Percentiles rank a stretch among this genome's conserved stretches.
phyloP scores from a whole-genome alignment of 2,113 vertebrate species.

The Siniperca chuatsi region DNA sequence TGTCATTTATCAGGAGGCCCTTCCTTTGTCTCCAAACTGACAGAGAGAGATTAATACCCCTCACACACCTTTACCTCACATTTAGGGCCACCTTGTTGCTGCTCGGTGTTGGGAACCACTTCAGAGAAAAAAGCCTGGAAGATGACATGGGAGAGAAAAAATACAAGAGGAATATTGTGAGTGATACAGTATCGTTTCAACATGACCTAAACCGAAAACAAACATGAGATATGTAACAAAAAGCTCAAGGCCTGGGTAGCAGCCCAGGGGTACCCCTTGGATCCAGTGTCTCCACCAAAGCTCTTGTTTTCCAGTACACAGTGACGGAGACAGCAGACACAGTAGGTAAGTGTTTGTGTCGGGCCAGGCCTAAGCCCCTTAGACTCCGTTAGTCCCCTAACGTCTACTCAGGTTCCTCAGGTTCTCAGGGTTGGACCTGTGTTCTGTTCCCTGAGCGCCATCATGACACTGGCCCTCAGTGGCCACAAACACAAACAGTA shows the following conservation, averaged over 20 bases:
- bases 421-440: constrained; percentile 74
- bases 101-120: constrained; percentile 63
- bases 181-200: constrained; percentile 60
- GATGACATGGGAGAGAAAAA: constrained; percentile 68
- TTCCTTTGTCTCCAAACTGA: constrained; percentile 49
- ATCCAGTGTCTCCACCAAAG: constrained; percentile 77
- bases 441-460: constrained; percentile 61
- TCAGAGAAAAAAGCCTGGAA: constrained; percentile 49
- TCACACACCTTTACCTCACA: constrained; percentile 39
- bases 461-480: constrained; percentile 67
- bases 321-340: constrained; percentile 79
- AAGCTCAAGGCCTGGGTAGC: constrained; percentile 50
- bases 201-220: constrained; percentile 71
- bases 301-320: constrained; percentile 83
- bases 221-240: constrained; percentile 70
- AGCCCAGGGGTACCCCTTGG: constrained; percentile 60
- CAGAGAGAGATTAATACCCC: constrained; percentile 47
- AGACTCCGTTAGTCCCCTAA: constrained; percentile 77
- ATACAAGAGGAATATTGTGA: constrained; percentile 72
- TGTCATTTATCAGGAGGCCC: constrained; percentile 42
- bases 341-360: constrained; percentile 81
- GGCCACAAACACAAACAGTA: constrained; percentile 79
- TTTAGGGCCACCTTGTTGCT: constrained; percentile 53
- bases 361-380: constrained; percentile 78
- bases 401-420: constrained; percentile 79